Conservation (phyloP, 2,888 invertebrate genomes). For the Agrenia bidenticulata region DNA sequence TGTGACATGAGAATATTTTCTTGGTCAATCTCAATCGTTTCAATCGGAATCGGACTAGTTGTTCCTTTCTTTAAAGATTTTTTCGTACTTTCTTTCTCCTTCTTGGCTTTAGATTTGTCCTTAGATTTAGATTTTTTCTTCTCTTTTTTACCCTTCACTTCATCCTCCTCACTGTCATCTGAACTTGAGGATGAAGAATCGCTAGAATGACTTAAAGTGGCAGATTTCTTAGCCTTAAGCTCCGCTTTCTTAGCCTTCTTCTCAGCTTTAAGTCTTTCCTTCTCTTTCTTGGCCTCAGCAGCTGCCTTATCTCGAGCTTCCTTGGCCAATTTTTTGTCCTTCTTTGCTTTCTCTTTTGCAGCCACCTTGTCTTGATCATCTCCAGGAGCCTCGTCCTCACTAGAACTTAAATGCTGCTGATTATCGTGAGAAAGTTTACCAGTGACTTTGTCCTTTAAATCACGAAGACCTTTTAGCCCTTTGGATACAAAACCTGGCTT, state of each 20-base stretch:
- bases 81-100: slow-evolving; percentile 24
- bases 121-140: slow-evolving; percentile 27
- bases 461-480: slow-evolving; percentile 44
- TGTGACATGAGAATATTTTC: slow-evolving; percentile 6
- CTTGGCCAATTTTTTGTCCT: slow-evolving; percentile 34
- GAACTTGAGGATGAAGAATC: slow-evolving; percentile 38
- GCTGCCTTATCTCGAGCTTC: slow-evolving; percentile 30
- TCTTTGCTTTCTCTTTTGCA: slow-evolving; percentile 33
- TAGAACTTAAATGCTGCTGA: slow-evolving; percentile 21
- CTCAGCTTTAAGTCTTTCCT: slow-evolving; percentile 35
- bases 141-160: slow-evolving; percentile 23
- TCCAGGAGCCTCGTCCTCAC: slow-evolving; percentile 36
- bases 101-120: slow-evolving; percentile 24
- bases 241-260: slow-evolving; percentile 37
- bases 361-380: slow-evolving; percentile 20
- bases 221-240: slow-evolving; percentile 24
- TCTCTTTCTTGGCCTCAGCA: slow-evolving; percentile 23
- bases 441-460: slow-evolving; percentile 48
- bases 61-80: slow-evolving; percentile 23
- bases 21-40: slow-evolving; percentile 22
- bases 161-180: slow-evolving; percentile 43
- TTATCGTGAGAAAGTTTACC: slow-evolving; percentile 44
- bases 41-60: slow-evolving; percentile 19
- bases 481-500: slow-evolving; percentile 48
- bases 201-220: slow-evolving; percentile 12